Percentiles rank a stretch among this genome's conserved stretches.
These are phyloP conservation scores for Drosophila bipectinata DNA, from an alignment of 1,140 invertebrate genomes.

Conservation along the genomic window DNA sequence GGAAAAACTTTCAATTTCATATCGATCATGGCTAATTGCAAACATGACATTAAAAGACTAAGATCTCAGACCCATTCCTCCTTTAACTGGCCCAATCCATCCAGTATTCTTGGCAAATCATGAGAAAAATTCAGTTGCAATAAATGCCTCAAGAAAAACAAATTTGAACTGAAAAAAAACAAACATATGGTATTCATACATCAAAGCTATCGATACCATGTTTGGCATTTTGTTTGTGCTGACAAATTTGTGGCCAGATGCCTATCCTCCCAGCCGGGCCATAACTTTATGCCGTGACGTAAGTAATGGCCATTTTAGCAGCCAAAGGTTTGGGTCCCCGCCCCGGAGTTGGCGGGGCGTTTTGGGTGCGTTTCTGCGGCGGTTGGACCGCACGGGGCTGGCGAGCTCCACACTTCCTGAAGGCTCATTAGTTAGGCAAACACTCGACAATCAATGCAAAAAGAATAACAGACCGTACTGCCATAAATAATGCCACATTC, in stretches of 20 bases:
- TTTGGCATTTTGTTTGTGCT: slow-evolving; percentile 31
- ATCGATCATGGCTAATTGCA: not conserved
- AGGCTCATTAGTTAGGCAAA: slow-evolving; percentile 57
- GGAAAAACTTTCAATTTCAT: too few species aligned
- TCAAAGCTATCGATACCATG: slow-evolving; percentile 45
- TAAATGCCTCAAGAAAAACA: not conserved
- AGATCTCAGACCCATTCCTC: not conserved
- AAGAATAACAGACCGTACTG: slow-evolving; percentile 5
- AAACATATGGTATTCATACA: slow-evolving; percentile 22
- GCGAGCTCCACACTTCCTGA: slow-evolving; percentile 40
- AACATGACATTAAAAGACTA: not conserved
- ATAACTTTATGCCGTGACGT: slow-evolving; percentile 41
- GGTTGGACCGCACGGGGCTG: not conserved
- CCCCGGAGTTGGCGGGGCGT: not conserved
- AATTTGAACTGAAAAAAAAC: not conserved
- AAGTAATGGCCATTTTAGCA: slow-evolving; percentile 32
- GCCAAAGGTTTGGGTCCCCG: slow-evolving; percentile 27
- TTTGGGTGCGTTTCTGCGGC: slow-evolving; percentile 27
- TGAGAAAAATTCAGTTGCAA: not conserved
- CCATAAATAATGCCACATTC: slow-evolving; percentile 52
- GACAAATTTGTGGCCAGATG: slow-evolving; percentile 52
- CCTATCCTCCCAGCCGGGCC: slow-evolving; percentile 42
- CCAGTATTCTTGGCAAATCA: not conserved
- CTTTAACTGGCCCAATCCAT: too few species aligned
- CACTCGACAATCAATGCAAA: slow-evolving; percentile 8